Evolutionary conservation across 1,140 invertebrate genomes (phyloP), one percentile per base, ranked within the genome.

Genomic region (Hormaphis cornu): DNA sequence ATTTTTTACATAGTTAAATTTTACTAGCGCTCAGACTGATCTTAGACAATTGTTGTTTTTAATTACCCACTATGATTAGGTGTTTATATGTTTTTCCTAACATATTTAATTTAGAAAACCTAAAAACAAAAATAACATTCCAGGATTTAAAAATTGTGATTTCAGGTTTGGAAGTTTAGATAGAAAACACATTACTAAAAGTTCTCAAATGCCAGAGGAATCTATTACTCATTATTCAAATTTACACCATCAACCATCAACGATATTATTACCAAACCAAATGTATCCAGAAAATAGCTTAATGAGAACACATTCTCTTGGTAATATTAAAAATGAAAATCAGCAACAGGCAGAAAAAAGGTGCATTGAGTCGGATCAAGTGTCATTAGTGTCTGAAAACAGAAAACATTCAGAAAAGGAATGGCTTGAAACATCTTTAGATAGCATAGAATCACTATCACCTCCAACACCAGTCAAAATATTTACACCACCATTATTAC

Each of bases 351-450:
- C 42, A 30, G 24, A 61, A 46, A 61, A 46, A 46, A 26, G 2
- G 18, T 28, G 26, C 18, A 26, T 40, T 14, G 44, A 66, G n/a
- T 16, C 35, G 16, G 18, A 26, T 12, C 44, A 28, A 7, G 14
- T 37, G 3, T 35, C 33, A n/a, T 40, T 58, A 50, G 10, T 50
- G 4, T 30, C 61, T 30, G 44, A 66, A 5, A 66, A 74, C 78
- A 61, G 54, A 24, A 72, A 71, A 71, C 24, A 40, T 18, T 35
- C 35, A 73, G 84, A 87, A 73, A 88, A 87, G 74, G 85, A 87
- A 59, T 89, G 87, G 87, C 86, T 86, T 75, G 87, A 89, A 76
- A 88, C 86, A 1, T 86, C 85, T 8, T 75, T 88, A 48, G 87
- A 88, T 78, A 82, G 58, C n/a, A 59, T 28, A 20, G 59, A 63